Evolutionary conservation across 2,888 invertebrate genomes (phyloP), one percentile per base, ranked within the genome.

Genomic region (Acholoe squamosa): DNA sequence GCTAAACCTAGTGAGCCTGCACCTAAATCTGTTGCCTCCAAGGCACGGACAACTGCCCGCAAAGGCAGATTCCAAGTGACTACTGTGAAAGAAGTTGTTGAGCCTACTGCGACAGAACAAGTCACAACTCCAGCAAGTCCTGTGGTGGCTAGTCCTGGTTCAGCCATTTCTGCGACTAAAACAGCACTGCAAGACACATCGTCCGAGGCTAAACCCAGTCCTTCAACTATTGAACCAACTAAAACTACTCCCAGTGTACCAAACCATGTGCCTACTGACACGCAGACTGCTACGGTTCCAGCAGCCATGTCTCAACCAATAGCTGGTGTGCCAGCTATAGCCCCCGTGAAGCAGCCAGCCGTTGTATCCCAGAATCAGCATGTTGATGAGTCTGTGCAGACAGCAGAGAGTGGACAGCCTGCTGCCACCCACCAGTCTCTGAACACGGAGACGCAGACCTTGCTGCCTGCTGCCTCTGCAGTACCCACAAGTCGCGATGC

Each of bases 41-140:
- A 80, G 34, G 34, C 31, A 34, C 33, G 34, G 33, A 52, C 52
- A 0, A 84, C 12, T 34, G 3, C 89, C 25, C 52, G 52, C 14
- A 90, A 86, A 51, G 90, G 90, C 10, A 22, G 90, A 51, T 90
- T 90, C 33, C 88, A 90, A 77, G 90, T 90, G 52, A 90, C 90
- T 0, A 89, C 89, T 16, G 90, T 90, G 84, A 90, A 89, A 25
- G 90, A 90, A 54, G 34, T 25, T 5, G n/a, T n/a, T 10, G 54
- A 86, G 31, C n/a, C 56, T 54, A 0, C 28, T 16, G 0, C 16
- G 0, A 16, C 54, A 25, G 54, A 86, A 10, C 86, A 86, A 54
- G 86, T 22, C 1, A 19, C 16, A 86, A 31, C 52, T 7, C 31
- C 84, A 3, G 22, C 51, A 25, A 86, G 28, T 54, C 56, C 86